A percentile compares a stretch with the other conserved stretches of the same genome.
These are phyloP conservation scores for Myotis myotis DNA, from an alignment of 2,797 vertebrate species.

Conservation along the genomic window DNA sequence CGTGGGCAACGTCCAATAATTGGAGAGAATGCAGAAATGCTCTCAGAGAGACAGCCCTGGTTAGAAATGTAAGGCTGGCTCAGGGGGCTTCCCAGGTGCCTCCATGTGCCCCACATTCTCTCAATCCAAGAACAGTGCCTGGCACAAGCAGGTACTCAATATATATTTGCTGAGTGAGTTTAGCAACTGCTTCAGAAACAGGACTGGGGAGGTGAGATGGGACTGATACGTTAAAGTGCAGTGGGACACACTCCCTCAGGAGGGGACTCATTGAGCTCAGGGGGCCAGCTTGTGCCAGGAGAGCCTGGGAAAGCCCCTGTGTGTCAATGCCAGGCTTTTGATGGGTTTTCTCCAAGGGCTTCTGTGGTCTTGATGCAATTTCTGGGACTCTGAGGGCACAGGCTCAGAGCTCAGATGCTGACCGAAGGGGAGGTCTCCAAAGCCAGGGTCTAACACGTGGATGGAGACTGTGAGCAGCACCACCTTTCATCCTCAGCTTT, in stretches of 20 bases:
- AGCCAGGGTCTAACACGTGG: background rate
- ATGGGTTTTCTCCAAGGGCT: background rate
- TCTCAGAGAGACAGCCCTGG: background rate
- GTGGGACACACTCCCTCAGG: background rate
- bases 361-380: constrained; percentile 11
- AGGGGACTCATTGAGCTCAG: background rate
- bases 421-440: background rate
- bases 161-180: background rate
- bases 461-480: background rate
- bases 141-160: background rate
- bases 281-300: background rate
- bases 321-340: background rate
- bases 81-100: background rate
- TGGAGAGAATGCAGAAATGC: background rate
- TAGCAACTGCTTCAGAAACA: background rate
- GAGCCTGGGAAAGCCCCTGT: background rate
- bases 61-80: background rate
- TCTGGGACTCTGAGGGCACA: background rate
- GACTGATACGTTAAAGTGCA: constrained; percentile 25
- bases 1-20: background rate
- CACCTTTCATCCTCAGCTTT: background rate
- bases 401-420: background rate
- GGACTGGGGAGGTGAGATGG: background rate
- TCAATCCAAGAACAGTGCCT: background rate
- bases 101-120: background rate